Base-by-base conservation (phyloP, 2,113 vertebrate species). In the Heteronetta atricapilla region DNA sequence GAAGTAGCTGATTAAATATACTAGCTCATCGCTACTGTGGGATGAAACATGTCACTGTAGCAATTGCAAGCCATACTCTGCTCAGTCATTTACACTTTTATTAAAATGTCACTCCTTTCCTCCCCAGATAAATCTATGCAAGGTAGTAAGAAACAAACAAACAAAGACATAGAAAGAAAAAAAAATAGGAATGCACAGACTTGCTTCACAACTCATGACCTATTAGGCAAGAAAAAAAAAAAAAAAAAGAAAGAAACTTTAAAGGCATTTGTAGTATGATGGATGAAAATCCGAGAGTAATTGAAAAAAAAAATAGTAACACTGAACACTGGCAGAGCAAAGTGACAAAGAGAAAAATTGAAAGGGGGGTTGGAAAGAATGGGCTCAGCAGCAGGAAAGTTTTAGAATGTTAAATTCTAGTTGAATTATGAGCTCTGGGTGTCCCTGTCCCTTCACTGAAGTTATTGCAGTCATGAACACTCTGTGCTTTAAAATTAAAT, bases 401-500 rank as follows among this genome's bases (percentile, higher is more conserved):
- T 95, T 93, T 72, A 82, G 38, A 94, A 95, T 76, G 77, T 82
- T 96, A 96, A 93, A 95, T 94, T 92, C 29, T 34, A 50, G 60
- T 92, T 93, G 89, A 97, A 96, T 95, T 96, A 96, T 88, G 85
- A 94, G 77, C 70, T 82, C 70, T 75, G 66, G 33, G 62, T 92
- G 67, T 82, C 74, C 74, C 69, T 0, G 9, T 91, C 79, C 46
- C 69, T 94, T 88, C 50, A 29, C 59, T 59, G 63, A 94, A 94
- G 88, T 96, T 96, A 93, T 95, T 97, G 82, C 68, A 74, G 83
- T 92, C 82, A 93, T 94, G 86, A 94, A 95, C 88, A 89, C 26
- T 75, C 60, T 70, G 72, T 95, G 79, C 83, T 96, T 95, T 94
- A 95, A 94, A 97, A 96, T 97, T 97, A 97, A 97, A 96, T 97